Evolutionary conservation across 2,888 invertebrate genomes (phyloP).

Genomic region (Drosophila koepferae): DNA sequence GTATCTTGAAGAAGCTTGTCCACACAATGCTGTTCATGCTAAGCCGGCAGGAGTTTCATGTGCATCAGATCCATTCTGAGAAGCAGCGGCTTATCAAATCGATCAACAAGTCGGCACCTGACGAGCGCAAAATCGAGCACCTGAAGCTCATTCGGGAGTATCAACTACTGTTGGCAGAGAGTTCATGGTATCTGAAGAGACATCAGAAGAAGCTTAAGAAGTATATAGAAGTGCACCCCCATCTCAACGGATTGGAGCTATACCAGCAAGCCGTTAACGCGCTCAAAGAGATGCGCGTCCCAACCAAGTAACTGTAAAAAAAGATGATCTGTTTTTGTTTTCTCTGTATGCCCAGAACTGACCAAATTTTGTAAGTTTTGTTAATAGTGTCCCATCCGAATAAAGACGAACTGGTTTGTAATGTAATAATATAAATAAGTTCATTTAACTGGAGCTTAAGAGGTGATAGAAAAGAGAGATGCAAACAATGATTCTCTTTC

Average conservation of each 20-base stretch:
- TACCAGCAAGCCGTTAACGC: conserved; percentile 21
- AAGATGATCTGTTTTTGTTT: neutral
- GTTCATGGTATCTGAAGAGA: conserved; percentile 3
- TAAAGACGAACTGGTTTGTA: neutral
- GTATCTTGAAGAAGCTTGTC: conserved; percentile 28
- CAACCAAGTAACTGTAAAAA: conserved; percentile 5
- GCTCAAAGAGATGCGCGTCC: conserved; percentile 3
- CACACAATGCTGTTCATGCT: conserved; percentile 26
- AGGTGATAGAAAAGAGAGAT: too few relatives aligned
- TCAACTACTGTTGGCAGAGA: conserved; percentile 29
- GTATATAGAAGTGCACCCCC: conserved; percentile 29
- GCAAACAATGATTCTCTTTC: too few relatives aligned
- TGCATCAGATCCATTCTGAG: conserved; percentile 28
- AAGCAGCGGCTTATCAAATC: conserved; percentile 19
- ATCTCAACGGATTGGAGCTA: conserved; percentile 19
- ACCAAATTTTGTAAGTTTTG: conserved; percentile 25
- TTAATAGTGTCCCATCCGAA: neutral
- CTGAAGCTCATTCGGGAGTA: conserved; percentile 28
- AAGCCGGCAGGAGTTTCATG: conserved; percentile 19
- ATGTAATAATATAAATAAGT: neutral
- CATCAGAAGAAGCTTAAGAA: conserved; percentile 18
- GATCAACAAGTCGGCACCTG: neutral
- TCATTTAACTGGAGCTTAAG: too few relatives aligned
- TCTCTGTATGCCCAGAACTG: neutral
- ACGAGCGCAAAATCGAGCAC: conserved; percentile 28